Base-by-base conservation (phyloP, 2,888 invertebrate genomes). In the Epinotia bilunana region DNA sequence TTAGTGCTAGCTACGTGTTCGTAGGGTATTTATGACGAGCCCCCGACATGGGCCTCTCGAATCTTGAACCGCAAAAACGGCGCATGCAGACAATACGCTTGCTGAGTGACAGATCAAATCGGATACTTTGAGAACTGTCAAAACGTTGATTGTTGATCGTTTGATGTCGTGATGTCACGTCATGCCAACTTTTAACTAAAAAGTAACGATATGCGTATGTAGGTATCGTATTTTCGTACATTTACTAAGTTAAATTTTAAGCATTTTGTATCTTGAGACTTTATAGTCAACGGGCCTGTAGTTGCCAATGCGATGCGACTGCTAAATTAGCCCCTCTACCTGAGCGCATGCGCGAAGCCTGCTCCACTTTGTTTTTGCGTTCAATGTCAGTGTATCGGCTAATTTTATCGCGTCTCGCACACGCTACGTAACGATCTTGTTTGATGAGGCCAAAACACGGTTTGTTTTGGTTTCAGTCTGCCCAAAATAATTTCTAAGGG, bases 351-450 rank as follows among this genome's bases (percentile, higher is more conserved):
- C 91, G 91, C 89, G 80, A 83, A 84, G 81, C 86, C 86, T 87
- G 90, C 87, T 90, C 91, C 86, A 92, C 90, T 92, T 92, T 92
- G 92, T 91, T 92, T 91, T 92, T 91, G 90, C 92, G 92, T 93
- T 92, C 93, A 93, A 93, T 93, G 93, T 93, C 93, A 93, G 91
- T 89, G 90, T 92, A 92, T 91, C 90, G 88, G 90, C 93, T 93
- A 93, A 93, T 93, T 93, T 93, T 93, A 93, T 91, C 93, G 84
- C 90, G 88, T 85, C 87, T 88, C 90, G 88, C 88, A 86, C 84
- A 86, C 85, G 84, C 89, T 88, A 88, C 90, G 90, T 88, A 90
- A 90, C 90, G 87, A 90, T 90, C 86, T 88, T 87, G 87, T 89
- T 90, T 87, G 90, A 89, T 89, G 90, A 88, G 88, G 88, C 90